Conservation (phyloP, 2,113 vertebrate genomes). For the Halichoeres trimaculatus region DNA sequence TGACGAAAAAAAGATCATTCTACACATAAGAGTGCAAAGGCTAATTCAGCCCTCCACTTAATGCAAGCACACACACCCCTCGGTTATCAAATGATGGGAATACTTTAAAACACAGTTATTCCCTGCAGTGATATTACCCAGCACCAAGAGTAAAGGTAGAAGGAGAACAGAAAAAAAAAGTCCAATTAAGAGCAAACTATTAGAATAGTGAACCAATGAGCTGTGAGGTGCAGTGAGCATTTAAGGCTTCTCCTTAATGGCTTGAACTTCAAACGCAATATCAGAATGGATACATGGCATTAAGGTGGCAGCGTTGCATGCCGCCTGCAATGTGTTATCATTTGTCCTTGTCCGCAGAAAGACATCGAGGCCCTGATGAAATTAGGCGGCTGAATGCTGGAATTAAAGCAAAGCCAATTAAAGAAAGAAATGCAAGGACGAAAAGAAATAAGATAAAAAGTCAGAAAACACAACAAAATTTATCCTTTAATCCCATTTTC, state of each 20-base stretch:
- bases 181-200: slow-evolving; percentile 92
- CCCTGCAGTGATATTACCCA: slow-evolving; percentile 77
- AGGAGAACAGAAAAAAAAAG: slow-evolving; percentile 64
- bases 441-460: slow-evolving; percentile 24
- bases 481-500: slow-evolving; percentile 38
- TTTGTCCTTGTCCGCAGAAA: slow-evolving; percentile 92
- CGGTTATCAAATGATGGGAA: slow-evolving; percentile 82
- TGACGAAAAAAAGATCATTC: slow-evolving; percentile 54
- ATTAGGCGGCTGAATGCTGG: slow-evolving; percentile 80
- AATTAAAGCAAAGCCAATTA: slow-evolving; percentile 79
- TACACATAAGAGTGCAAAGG: slow-evolving; percentile 51
- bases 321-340: slow-evolving; percentile 86
- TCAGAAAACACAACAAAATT: slow-evolving; percentile 28
- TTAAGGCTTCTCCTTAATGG: slow-evolving; percentile 90
- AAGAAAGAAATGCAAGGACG: slow-evolving; percentile 53
- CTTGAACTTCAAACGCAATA: slow-evolving; percentile 89
- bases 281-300: slow-evolving; percentile 92
- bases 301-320: slow-evolving; percentile 91
- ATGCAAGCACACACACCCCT: slow-evolving; percentile 62
- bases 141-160: slow-evolving; percentile 50
- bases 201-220: slow-evolving; percentile 92
- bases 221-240: slow-evolving; percentile 85
- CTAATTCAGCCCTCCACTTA: slow-evolving; percentile 64
- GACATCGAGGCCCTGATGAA: slow-evolving; percentile 87
- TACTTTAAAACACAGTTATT: slow-evolving; percentile 77